Percentiles rank a stretch among this genome's conserved stretches.
These are phyloP conservation scores for Melopsittacus undulatus DNA, from an alignment of 2,797 vertebrate genomes.

Conservation along the genomic window DNA sequence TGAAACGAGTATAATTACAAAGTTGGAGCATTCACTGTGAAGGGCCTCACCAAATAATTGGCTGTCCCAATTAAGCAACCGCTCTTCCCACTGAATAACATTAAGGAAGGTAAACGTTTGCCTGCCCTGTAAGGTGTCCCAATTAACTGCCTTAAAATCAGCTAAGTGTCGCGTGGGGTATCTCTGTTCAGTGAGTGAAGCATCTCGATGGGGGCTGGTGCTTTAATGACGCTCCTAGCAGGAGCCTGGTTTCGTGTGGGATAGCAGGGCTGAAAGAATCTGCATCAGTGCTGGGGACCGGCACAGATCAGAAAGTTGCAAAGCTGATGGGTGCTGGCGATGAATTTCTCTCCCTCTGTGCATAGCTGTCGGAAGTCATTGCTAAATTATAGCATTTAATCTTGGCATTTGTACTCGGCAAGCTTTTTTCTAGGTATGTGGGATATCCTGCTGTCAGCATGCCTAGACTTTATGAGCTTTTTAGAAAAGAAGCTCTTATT, in stretches of 20 bases:
- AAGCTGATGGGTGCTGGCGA: background rate
- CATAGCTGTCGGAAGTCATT: fast-evolving
- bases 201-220: background rate
- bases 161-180: background rate
- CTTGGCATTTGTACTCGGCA: background rate
- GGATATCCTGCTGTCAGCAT: background rate
- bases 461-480: background rate
- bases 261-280: background rate
- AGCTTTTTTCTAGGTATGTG: background rate
- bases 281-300: background rate
- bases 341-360: background rate
- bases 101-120: background rate
- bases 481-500: background rate
- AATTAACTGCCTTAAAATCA: constrained; percentile 35
- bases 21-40: background rate
- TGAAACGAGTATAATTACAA: background rate
- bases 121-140: constrained; percentile 4
- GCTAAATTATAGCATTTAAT: background rate
- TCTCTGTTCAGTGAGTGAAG: background rate
- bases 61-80: constrained; percentile 30
- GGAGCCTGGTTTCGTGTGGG: background rate
- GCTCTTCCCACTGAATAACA: background rate
- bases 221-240: background rate
- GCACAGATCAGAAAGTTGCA: background rate
- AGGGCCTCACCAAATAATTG: constrained; percentile 41